A percentile compares a stretch with the other conserved stretches of the same genome.
These are phyloP conservation scores for Argyrosomus regius DNA, from an alignment of 2,797 vertebrate genomes.

Conservation along the genomic window DNA sequence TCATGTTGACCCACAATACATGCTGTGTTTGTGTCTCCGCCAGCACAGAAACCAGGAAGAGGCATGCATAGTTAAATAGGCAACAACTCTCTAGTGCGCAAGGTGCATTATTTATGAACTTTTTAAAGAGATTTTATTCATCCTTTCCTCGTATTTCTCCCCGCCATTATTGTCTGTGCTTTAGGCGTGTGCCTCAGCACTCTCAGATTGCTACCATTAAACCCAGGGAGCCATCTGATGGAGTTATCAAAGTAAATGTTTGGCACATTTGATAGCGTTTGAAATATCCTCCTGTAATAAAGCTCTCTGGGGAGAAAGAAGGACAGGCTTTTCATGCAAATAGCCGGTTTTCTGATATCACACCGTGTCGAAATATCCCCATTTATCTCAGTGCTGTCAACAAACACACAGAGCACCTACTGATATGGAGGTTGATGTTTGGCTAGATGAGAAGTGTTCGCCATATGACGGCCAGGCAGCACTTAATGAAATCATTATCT, in stretches of 20 bases:
- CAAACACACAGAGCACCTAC: slow-evolving; percentile 60
- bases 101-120: slow-evolving; percentile 84
- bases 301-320: slow-evolving; percentile 76
- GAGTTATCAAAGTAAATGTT: slow-evolving; percentile 85
- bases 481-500: slow-evolving; percentile 78
- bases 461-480: slow-evolving; percentile 62
- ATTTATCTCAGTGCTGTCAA: slow-evolving; percentile 75
- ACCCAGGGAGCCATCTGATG: slow-evolving; percentile 82
- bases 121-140: slow-evolving; percentile 81
- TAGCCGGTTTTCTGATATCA: slow-evolving; percentile 74
- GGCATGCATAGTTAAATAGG: slow-evolving; percentile 82
- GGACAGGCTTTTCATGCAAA: slow-evolving; percentile 82
- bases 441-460: slow-evolving; percentile 51
- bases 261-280: slow-evolving; percentile 82
- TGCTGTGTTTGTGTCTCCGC: slow-evolving; percentile 72
- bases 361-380: slow-evolving; percentile 71
- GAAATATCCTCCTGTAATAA: slow-evolving; percentile 84
- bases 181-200: slow-evolving; percentile 71
- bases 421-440: slow-evolving; percentile 64
- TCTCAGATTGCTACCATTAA: slow-evolving; percentile 82
- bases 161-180: slow-evolving; percentile 73
- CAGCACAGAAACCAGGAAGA: slow-evolving; percentile 66
- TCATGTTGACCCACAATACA: slow-evolving; percentile 80
- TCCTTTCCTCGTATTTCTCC: slow-evolving; percentile 73
- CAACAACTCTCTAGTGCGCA: slow-evolving; percentile 72